Evolutionary conservation across 2,888 invertebrate genomes (phyloP).

Genomic region (Acleris emargana): DNA sequence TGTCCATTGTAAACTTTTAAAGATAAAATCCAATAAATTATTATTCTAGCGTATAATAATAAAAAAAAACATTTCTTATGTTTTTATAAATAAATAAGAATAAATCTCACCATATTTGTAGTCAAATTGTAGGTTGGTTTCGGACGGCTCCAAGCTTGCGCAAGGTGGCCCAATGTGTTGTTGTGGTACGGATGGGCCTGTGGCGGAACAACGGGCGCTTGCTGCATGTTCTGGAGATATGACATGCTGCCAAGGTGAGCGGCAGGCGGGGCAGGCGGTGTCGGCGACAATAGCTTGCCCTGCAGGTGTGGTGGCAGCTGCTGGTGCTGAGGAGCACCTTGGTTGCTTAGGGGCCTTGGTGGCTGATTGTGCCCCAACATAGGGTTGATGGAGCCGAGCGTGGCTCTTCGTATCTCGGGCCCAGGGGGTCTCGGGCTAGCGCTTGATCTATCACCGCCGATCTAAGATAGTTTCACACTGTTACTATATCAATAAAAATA

Average conservation of each 20-base stretch:
- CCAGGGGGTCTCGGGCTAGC: conserved; percentile 66
- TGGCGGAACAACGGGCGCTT: conserved; percentile 47
- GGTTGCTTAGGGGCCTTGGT: conserved; percentile 49
- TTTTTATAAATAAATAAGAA: no score
- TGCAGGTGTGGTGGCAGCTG: conserved; percentile 56
- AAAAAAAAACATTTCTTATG: no score
- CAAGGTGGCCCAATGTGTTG: conserved; percentile 59
- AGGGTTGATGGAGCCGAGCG: conserved; percentile 50
- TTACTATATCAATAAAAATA: neutral
- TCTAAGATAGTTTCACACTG: conserved; percentile 42
- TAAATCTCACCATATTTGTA: conserved; percentile 57
- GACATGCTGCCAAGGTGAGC: conserved; percentile 70
- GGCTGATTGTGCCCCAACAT: conserved; percentile 38
- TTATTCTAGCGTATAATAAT: no score
- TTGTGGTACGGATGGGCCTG: conserved; percentile 50
- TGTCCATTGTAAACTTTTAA: neutral
- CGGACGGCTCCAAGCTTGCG: conserved; percentile 63
- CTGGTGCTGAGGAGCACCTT: conserved; percentile 47
- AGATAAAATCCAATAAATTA: no score
- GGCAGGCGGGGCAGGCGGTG: conserved; percentile 41
- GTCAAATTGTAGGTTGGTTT: conserved; percentile 64
- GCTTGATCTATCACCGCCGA: conserved; percentile 63
- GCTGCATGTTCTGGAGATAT: conserved; percentile 61
- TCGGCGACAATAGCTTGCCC: conserved; percentile 48
- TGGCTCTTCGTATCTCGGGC: conserved; percentile 60